Evolutionary conservation across 37 sponge, comb jelly and placozoan genomes (phyloP).

Genomic region (Spongilla lacustris): DNA sequence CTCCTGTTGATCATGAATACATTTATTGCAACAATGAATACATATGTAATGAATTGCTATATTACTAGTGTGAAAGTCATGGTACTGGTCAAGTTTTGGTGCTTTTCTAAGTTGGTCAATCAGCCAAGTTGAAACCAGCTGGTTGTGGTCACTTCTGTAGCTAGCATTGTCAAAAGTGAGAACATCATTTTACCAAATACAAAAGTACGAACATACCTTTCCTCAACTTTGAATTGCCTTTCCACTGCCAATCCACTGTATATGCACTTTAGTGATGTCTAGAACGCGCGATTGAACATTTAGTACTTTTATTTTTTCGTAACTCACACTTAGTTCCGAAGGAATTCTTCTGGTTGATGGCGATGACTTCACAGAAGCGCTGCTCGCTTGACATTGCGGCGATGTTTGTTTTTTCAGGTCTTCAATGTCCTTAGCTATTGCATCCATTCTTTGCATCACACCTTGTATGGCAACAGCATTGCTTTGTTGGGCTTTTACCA

Average conservation of each 20-base stretch:
- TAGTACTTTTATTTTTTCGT: not conserved
- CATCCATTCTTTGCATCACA: not conserved
- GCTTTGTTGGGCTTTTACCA: not conserved
- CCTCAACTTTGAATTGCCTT: not conserved
- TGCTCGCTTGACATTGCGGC: not conserved
- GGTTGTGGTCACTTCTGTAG: not conserved
- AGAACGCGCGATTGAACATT: not conserved
- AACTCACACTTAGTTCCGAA: not conserved
- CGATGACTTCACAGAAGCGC: not conserved
- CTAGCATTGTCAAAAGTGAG: not conserved
- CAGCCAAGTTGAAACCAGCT: not conserved
- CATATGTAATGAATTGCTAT: not conserved
- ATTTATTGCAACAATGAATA: not conserved
- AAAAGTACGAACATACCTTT: not conserved
- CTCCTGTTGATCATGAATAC: not conserved
- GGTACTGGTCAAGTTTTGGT: not conserved
- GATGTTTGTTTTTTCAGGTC: not conserved
- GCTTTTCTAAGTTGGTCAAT: not conserved
- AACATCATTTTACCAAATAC: too few relatives aligned
- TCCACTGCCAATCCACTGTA: not conserved
- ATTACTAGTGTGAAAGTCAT: not conserved
- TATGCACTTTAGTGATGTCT: not conserved
- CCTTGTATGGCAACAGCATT: not conserved
- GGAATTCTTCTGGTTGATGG: not conserved
- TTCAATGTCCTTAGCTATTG: not conserved